A percentile compares a stretch with the other conserved stretches of the same genome.
Conservation (phyloP, 2,888 invertebrate species). For the Nephrotoma flavescens region DNA sequence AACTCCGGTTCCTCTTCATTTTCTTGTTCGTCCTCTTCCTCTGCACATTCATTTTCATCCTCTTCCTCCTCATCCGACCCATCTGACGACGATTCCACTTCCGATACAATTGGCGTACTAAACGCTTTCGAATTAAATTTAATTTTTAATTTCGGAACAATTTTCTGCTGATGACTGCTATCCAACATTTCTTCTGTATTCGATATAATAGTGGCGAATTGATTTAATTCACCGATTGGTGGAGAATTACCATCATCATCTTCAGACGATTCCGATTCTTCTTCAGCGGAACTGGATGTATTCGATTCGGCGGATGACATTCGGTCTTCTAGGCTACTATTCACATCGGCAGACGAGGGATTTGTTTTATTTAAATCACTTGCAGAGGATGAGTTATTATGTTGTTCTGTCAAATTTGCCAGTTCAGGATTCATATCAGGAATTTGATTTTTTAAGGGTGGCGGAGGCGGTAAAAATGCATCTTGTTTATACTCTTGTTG, state of each 20-base stretch:
- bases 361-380: background rate
- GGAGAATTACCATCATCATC: background rate
- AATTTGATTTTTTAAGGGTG: background rate
- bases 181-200: conserved; percentile 4
- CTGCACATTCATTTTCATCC: conserved; percentile 21
- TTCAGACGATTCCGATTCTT: background rate
- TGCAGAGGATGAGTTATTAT: background rate
- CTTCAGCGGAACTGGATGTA: background rate
- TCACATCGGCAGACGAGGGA: background rate
- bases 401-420: background rate
- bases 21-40: conserved; percentile 12
- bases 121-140: conserved; percentile 45
- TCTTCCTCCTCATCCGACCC: conserved; percentile 10
- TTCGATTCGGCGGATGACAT: background rate
- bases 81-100: conserved; percentile 8
- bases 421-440: background rate
- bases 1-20: conserved; percentile 11
- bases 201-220: background rate
- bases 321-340: background rate
- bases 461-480: background rate
- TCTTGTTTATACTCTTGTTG: background rate
- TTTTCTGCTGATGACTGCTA: conserved; percentile 13
- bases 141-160: conserved; percentile 52
- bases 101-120: conserved; percentile 21
- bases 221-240: background rate